phyloP scores from a whole-genome alignment of 2,113 vertebrate species.

The Thunnus maccoyii region DNA sequence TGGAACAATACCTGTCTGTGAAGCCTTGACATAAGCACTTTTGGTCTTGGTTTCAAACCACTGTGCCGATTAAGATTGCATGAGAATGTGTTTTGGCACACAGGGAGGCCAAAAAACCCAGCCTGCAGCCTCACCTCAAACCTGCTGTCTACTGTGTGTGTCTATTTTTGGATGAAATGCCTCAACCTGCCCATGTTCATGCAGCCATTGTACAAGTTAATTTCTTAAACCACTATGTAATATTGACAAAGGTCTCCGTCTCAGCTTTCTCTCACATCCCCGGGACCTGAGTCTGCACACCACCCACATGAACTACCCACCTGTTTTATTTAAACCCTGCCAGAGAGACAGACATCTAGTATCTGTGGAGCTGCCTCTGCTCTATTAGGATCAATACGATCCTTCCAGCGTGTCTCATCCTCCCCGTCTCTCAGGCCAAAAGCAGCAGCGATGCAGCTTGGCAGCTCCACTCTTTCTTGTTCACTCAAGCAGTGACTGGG shows the following conservation, averaged over 20 bases:
- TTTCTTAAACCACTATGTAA: constrained; percentile 9
- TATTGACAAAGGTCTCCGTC: constrained; percentile 21
- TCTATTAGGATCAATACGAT: constrained; percentile 38
- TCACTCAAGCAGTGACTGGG: neutral
- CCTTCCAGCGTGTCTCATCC: constrained; percentile 15
- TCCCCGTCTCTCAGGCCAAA: neutral
- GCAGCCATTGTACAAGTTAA: neutral
- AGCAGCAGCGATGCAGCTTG: neutral
- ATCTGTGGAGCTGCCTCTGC: constrained; percentile 42
- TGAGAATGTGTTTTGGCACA: constrained; percentile 7
- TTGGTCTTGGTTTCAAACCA: constrained; percentile 21
- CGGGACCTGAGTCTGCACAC: constrained; percentile 48
- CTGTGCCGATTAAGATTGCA: neutral
- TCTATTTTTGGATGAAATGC: constrained; percentile 26
- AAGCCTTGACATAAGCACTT: neutral
- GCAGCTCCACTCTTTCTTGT: neutral
- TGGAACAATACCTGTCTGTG: neutral
- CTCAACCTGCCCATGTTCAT: neutral
- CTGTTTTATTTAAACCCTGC: constrained; percentile 3
- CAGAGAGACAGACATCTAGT: constrained; percentile 11
- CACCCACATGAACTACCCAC: constrained; percentile 26
- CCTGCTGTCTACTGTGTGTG: neutral
- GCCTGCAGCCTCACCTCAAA: constrained; percentile 13
- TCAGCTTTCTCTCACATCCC: constrained; percentile 34
- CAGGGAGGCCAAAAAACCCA: neutral